These are phyloP conservation scores for Hemiprocne comata DNA, from an alignment of 2,113 vertebrate species.

Conservation along the genomic window DNA sequence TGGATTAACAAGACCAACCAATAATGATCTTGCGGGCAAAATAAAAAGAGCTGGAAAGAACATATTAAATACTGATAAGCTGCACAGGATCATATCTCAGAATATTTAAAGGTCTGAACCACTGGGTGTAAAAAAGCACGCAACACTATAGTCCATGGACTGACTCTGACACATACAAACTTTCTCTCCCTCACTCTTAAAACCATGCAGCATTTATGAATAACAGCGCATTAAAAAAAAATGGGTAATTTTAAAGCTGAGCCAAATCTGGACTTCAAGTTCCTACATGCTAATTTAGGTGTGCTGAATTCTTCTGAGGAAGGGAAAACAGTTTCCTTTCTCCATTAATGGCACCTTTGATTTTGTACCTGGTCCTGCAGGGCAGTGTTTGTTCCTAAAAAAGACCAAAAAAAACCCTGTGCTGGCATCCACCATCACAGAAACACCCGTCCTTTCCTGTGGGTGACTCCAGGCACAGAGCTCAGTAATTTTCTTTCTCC, in stretches of 20 bases:
- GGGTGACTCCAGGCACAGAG: not conserved
- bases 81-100: not conserved
- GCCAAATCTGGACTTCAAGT: not conserved
- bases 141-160: not conserved
- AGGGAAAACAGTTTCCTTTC: not conserved
- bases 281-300: not conserved
- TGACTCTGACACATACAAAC: not conserved
- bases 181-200: not conserved
- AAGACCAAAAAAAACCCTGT: not conserved
- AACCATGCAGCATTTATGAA: not conserved
- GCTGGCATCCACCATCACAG: not conserved
- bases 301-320: not conserved
- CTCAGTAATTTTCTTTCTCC: not conserved
- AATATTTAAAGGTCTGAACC: not conserved
- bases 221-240: rapidly evolving
- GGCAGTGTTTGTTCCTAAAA: not conserved
- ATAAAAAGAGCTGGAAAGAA: not conserved
- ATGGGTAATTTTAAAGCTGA: not conserved
- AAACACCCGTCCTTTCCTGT: rapidly evolving
- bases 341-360: not conserved
- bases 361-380: not conserved
- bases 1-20: not conserved
- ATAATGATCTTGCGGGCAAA: not conserved
- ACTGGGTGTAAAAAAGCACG: not conserved
- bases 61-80: not conserved